Evolutionary conservation across 2,797 vertebrate species (phyloP), one percentile per base, ranked within the genome.

Genomic region (Sphenodon punctatus): DNA sequence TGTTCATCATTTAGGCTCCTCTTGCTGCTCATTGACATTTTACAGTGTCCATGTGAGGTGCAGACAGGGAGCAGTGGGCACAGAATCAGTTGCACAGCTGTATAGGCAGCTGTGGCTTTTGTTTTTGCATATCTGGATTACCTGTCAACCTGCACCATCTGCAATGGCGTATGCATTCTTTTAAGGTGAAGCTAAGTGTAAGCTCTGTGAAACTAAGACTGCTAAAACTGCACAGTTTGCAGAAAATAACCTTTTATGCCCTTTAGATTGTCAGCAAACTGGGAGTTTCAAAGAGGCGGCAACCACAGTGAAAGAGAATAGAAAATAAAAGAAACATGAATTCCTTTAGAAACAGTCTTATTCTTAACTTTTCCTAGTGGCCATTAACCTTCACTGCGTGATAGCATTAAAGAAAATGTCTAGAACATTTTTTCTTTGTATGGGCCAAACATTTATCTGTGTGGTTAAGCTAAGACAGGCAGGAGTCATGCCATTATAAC

Each of bases 271-370:
- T 90, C 81, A 81, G 61, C 45, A 87, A 91, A 84, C 73, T 66
- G 25, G 56, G 41, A 81, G 15, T 84, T 90, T 79, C 88, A 93
- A 77, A 91, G 86, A 56, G 73, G 81, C 85, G 84, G n/a, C 67
- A 81, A 25, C 68, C 16, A 85, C 48, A 72, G 88, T 91, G 60
- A 90, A 92, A 92, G 82, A 84, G 88, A 93, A 90, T 89, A 80
- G 70, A 30, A 88, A 89, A 91, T 86, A 55, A 88, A 79, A 87
- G 55, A 4, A 76, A 4, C 8, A 46, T 75, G 20, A 46, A 51
- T 84, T 93, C 82, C 68, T 84, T 58, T 68, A 76, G 80, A 93
- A 82, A 41, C 61, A 2, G 39, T 67, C 7, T 19, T 55, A 5
- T 41, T 61, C 58, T 75, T 66, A 75, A 46, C 64, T 67, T 78